Evolutionary conservation across 1,140 invertebrate species (phyloP).

Genomic region (Drosophila ananassae): DNA sequence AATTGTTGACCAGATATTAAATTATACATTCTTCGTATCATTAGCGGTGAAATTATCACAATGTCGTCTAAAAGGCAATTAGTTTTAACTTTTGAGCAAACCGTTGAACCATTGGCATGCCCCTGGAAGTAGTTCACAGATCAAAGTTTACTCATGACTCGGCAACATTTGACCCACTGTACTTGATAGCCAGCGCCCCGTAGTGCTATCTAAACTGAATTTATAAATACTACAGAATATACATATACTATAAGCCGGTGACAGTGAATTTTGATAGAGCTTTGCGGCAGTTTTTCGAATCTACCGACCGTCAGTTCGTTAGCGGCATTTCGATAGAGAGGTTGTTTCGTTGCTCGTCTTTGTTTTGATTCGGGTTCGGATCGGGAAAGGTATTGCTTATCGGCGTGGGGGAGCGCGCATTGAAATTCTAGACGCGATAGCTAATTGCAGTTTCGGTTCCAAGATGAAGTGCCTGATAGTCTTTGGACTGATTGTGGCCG

Average conservation of each 20-base stretch:
- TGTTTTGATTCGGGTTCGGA: neutral
- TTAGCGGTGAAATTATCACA: too few relatives aligned
- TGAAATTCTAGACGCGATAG: conserved; percentile 31
- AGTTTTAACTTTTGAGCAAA: neutral
- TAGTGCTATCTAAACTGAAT: conserved; percentile 20
- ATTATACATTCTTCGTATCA: too few relatives aligned
- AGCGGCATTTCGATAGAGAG: neutral
- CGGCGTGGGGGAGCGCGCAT: conserved; percentile 15
- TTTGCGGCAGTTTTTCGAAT: neutral
- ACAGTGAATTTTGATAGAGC: conserved; percentile 20
- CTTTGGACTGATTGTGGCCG: conserved; percentile 66
- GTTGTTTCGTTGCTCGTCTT: conserved; percentile 6
- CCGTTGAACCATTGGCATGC: neutral
- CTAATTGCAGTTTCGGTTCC: conserved; percentile 2
- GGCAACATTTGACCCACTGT: conserved; percentile 2
- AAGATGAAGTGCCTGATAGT: conserved; percentile 71
- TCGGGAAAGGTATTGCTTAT: neutral
- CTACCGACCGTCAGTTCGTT: conserved; percentile 25
- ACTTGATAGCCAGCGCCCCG: neutral
- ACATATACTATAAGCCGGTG: conserved; percentile 13
- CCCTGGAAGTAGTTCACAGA: conserved; percentile 2
- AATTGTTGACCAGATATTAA: too few relatives aligned
- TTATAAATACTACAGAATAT: conserved; percentile 42
- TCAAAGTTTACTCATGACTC: conserved; percentile 5
- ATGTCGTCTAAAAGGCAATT: neutral